Evolutionary conservation across 1,140 invertebrate genomes (phyloP), one percentile per base, ranked within the genome.

Genomic region (Zophobas atratus): DNA sequence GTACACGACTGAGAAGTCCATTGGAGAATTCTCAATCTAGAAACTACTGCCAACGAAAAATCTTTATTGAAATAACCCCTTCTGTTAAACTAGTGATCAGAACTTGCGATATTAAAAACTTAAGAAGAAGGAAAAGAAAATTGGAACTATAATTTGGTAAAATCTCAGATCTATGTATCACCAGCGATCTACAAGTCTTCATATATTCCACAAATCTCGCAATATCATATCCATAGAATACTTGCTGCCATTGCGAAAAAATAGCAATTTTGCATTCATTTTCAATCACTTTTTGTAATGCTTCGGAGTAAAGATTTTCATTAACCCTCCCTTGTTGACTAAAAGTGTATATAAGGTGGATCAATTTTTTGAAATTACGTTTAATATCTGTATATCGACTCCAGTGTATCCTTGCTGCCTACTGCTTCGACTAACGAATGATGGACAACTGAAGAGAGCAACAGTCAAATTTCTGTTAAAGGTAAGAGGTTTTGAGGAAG

Each of bases 381-480:
- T 72, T 43, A 72, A 33, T 34, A 72, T 53, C 51, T 51, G 8
- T 35, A 72, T 39, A n/a, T 72, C 70, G 34, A 72, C 36, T 33
- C 70, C 70, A 20, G 34, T 35, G 35, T 48, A 72, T n/a, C 2
- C 8, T n/a, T 72, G 6, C 1, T 1, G 49, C 20, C 33, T 5
- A 6, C 49, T 46, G n/a, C 49, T 72, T 1, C 33, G 36, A 5
- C 34, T 33, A 1, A 49, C 70, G 46, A 48, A 72, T 20, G 70
- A 48, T 51, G 70, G 70, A 72, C 70, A 72, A n/a, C 51, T 51
- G 33, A 72, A 72, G 0, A 72, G 36, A 49, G 32, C 70, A 51
- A 51, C 36, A 35, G 60, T 43, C 4, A 67, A 67, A 6, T 20
- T 67, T 46, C 39, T n/a, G 39, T 67, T 67, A 6, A 67, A 67